Evolutionary conservation across 1,140 invertebrate genomes (phyloP), one percentile per base, ranked within the genome.

Genomic region (Drosophila sproati): DNA sequence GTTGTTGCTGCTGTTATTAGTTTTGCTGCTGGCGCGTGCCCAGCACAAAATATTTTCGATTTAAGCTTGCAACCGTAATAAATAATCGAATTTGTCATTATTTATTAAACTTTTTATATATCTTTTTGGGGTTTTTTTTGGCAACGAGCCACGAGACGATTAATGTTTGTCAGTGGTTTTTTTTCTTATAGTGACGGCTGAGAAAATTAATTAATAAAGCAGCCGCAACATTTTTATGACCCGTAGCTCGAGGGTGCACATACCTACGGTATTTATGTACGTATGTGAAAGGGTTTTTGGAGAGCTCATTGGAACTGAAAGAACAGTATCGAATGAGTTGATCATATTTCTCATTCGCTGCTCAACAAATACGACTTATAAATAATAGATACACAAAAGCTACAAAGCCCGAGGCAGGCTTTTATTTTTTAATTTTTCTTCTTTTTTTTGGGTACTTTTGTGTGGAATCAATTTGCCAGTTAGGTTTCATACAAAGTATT

Each of bases 161-260:
- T 73, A 73, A 69, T 73, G 50, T 56, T 55, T 28, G 12, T 20
- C 20, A 20, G 20, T 43, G n/a, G 10, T 35, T 39, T 51, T 39
- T 34, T 37, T 20, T 20, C 1, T 34, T 34, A 51, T 66, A 66
- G 50, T 73, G 71, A 73, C 71, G 56, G 64, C 51, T 54, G 34
- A 39, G 32, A 47, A 43, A 73, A 73, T 69, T 69, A 73, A 73
- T 73, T 60, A 73, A 55, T 35, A 20, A 52, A 32, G 41, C 59
- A 43, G 34, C 34, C 10, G 28, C 32, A 55, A 45, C 48, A 43
- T 5, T 41, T 41, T 39, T 31, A n/a, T 73, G 71, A 68, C 71
- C 71, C 54, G 48, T 39, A 73, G 52, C 71, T 52, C 34, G 10
- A 45, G 51, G 68, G 34, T 37, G 63, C 10, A 41, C 8, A 41